Base-by-base conservation (phyloP, 1,140 invertebrate genomes). In the Leptoteleia sp. region DNA sequence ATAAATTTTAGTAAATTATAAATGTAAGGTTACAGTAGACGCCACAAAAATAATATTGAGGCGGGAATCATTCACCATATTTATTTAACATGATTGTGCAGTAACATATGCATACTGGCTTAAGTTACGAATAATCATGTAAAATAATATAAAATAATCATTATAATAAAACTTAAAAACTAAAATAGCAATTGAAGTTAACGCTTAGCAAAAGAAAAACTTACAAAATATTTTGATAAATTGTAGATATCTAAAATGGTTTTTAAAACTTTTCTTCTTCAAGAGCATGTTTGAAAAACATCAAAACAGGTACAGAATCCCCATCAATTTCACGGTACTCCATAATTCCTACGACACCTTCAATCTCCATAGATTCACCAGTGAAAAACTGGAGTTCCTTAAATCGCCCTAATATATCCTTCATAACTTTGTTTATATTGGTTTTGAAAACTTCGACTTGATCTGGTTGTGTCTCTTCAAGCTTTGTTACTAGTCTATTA, bases 201-300 rank as follows among this genome's bases (percentile, higher is more conserved):
- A 64, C 12, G 33, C 35, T 13, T 17, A 13, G 31, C 19, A 31
- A 71, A 47, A 31, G 13, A n/a, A n/a, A 27, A 55, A 88, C 86
- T 89, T 73, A 89, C 86, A 88, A 87, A 87, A 88, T 81, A 82
- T 80, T 81, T 83, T 76, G 45, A 84, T 75, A 85, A 85, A 85
- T 85, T 84, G 67, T 82, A 83, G 57, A 83, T 86, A 88, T 85
- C 84, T 86, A 87, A 81, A 57, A 81, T 79, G n/a, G 81, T 81
- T 25, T 80, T 88, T 96, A 98, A 89, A 96, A 96, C 89, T 98
- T 99, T 91, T 99, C 97, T 90, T 98, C 97, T 50, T 94, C 92
- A 42, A 99, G 92, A 65, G 96, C 97, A 86, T 98, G 96, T 90
- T 98, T 99, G 90, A 98, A 97, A 89, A 98, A 97, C 94, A 97